A percentile compares a stretch with the other conserved stretches of the same genome.
Conservation (phyloP, 2,888 invertebrate genomes). For the Epistrophella euchroma region DNA sequence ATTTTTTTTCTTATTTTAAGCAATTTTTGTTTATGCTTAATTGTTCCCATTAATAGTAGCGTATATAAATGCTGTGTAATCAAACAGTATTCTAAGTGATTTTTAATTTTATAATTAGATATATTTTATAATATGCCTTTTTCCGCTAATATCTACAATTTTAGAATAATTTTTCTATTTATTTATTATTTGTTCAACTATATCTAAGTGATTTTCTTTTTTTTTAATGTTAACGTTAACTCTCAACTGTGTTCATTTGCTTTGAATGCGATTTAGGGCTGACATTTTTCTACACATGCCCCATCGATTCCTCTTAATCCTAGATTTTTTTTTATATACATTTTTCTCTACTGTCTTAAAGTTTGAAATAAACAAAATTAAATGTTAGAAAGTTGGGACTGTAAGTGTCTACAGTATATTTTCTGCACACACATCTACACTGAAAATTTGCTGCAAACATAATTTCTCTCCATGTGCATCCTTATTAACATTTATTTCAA, state of each 20-base stretch:
- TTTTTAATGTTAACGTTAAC: constrained; percentile 78
- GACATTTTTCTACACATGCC: constrained; percentile 68
- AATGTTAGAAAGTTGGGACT: constrained; percentile 23
- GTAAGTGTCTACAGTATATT: neutral
- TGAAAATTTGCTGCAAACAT: constrained; percentile 39
- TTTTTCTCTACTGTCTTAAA: neutral
- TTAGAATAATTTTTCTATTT: constrained; percentile 48
- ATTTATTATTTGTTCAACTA: constrained; percentile 22
- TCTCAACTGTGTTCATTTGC: constrained; percentile 79
- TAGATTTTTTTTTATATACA: constrained; percentile 51
- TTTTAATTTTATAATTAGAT: constrained; percentile 1
- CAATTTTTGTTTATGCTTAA: constrained; percentile 79
- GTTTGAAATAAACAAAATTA: constrained; percentile 33
- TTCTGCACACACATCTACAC: constrained; percentile 30
- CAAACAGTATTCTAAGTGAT: constrained; percentile 30
- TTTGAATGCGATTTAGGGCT: constrained; percentile 73
- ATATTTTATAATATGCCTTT: constrained; percentile 2
- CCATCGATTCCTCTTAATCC: constrained; percentile 72
- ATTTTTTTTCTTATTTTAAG: constrained; percentile 54
- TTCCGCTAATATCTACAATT: constrained; percentile 58
- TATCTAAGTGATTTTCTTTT: constrained; percentile 51
- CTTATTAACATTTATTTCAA: constrained; percentile 77
- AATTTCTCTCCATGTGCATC: constrained; percentile 62
- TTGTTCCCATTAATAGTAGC: constrained; percentile 77
- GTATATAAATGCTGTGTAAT: constrained; percentile 42